Base-by-base conservation (phyloP, 2,113 vertebrate species). In the Oenanthe oenanthe region DNA sequence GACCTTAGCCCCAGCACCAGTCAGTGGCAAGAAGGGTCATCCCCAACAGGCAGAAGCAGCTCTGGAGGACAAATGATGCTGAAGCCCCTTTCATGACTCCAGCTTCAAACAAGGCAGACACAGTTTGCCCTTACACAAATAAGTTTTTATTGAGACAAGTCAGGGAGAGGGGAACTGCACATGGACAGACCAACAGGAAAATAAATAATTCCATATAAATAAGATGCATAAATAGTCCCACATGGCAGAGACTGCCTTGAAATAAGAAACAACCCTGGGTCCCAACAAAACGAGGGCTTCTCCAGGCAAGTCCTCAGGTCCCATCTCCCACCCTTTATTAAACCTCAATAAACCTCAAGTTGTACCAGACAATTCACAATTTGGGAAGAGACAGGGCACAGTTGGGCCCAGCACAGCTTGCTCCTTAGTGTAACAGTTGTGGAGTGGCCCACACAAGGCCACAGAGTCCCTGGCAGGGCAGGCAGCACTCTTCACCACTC, bases 151-250 rank as follows among this genome's bases (percentile, higher is more conserved):
- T 97, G 72, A 94, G 82, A 72, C 0, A 3, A 93, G 32, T 86
- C 67, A 63, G 36, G 83, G 50, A 88, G 29, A 66, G 6, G 85
- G 85, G 56, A 94, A 75, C 67, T 80, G 75, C 91, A 97, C 85
- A 22, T n/a, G 38, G 68, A 93, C 85, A 95, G 50, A 88, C 63
- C 63, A 76, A 95, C 47, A 92, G 38, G 82, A 93, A 97, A 97
- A 97, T 97, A 97, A 97, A 97, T 97, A 97, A 96, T 67, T 92
- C 91, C 92, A 96, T 97, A 97, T 97, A 97, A 97, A 97, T 97
- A 95, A 97, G 95, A 94, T 68, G 75, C 93, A 97, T 97, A 97
- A 97, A 97, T 97, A 97, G 68, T 88, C 68, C 85, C 82, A 93
- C 56, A 15, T 2, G 32, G 92, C 92, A 96, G 56, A 96, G 45